Evolutionary conservation across 2,888 invertebrate genomes (phyloP).

Genomic region (Yponomeuta malinellus): DNA sequence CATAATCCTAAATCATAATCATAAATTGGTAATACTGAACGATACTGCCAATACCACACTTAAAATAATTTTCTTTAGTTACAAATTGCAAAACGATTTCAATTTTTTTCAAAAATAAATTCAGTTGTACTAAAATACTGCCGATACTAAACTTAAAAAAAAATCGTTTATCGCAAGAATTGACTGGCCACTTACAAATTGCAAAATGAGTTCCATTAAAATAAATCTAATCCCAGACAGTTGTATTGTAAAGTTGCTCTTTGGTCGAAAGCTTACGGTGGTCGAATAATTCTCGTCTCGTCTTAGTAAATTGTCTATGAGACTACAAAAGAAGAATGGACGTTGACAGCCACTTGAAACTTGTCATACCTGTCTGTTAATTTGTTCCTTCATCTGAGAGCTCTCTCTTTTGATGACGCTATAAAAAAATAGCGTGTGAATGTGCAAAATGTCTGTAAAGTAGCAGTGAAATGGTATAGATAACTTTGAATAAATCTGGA

Average conservation of each 20-base stretch:
- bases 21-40: no score
- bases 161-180: no score
- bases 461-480: no score
- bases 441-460: background rate
- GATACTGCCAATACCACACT: no score
- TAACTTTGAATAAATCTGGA: no score
- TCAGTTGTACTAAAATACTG: no score
- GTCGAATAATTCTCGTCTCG: slow-evolving; percentile 36
- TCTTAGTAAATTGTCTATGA: background rate
- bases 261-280: slow-evolving; percentile 9
- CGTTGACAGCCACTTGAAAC: slow-evolving; percentile 1
- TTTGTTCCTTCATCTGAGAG: background rate
- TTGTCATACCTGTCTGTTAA: slow-evolving; percentile 8
- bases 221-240: background rate
- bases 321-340: slow-evolving; percentile 1
- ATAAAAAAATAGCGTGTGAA: background rate
- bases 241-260: background rate
- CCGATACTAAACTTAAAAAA: no score
- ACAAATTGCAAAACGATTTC: no score
- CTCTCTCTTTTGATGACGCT: background rate
- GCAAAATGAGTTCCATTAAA: background rate
- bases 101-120: no score
- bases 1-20: no score
- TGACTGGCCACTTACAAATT: no score
- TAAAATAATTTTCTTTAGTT: no score